Percentiles rank a stretch among this genome's conserved stretches.
phyloP scores from a whole-genome alignment of 1,140 invertebrate genomes.

The Drosophila nannoptera region DNA sequence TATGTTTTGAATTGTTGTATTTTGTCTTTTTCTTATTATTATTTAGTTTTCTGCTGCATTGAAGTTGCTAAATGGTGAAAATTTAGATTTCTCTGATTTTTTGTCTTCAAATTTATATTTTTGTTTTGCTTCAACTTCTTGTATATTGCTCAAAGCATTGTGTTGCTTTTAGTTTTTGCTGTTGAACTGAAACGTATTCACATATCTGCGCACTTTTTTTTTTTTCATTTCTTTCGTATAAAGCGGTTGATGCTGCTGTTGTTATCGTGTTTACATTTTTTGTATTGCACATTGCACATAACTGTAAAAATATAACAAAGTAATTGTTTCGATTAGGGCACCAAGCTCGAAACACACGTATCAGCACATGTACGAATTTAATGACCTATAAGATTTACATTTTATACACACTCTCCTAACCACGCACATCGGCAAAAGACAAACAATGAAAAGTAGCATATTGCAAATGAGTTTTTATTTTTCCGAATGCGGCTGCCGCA shows the following conservation, averaged over 20 bases:
- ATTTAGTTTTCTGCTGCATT: constrained; percentile 21
- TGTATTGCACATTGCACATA: constrained; percentile 63
- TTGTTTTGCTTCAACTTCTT: constrained; percentile 20
- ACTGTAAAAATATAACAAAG: constrained; percentile 52
- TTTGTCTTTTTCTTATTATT: neutral
- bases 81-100: constrained; percentile 22
- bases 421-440: constrained; percentile 16
- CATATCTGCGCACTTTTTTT: constrained; percentile 16
- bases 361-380: constrained; percentile 3
- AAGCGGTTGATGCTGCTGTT: constrained; percentile 18
- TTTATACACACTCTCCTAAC: constrained; percentile 6
- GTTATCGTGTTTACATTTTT: constrained; percentile 49
- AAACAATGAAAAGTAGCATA: constrained; percentile 27
- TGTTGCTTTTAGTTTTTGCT: constrained; percentile 27
- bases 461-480: constrained; percentile 27
- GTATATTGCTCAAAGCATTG: constrained; percentile 34
- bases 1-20: constrained; percentile 2
- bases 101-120: constrained; percentile 2
- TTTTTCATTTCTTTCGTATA: neutral
- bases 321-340: constrained; percentile 9
- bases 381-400: constrained; percentile 32
- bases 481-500: constrained; percentile 33
- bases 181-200: constrained; percentile 26
- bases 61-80: constrained; percentile 14
- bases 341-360: neutral